phyloP scores from a whole-genome alignment of 2,888 invertebrate species.

The Adelphocoris suturalis region DNA sequence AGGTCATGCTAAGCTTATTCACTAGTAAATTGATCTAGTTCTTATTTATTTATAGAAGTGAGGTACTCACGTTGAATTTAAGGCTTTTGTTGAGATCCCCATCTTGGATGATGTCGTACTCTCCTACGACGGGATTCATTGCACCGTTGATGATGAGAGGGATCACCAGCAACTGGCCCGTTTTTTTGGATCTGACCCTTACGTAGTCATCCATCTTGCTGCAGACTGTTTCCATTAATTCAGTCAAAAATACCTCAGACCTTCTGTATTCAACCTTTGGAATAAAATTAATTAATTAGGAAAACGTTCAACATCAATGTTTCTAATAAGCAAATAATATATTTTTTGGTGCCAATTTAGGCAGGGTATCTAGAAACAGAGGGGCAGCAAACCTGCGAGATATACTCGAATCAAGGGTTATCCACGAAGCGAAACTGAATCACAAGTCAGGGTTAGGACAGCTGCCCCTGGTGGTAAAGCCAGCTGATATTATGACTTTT shows the following conservation, averaged over 20 bases:
- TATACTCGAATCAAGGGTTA: too few relatives aligned
- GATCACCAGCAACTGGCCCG: slow-evolving; percentile 86
- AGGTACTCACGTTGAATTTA: slow-evolving; percentile 82
- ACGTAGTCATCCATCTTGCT: slow-evolving; percentile 93
- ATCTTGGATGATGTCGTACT: slow-evolving; percentile 91
- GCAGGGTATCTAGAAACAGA: too few relatives aligned
- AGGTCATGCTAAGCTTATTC: too few relatives aligned
- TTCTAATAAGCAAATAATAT: neutral
- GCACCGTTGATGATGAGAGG: slow-evolving; percentile 84
- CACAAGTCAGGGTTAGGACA: too few relatives aligned
- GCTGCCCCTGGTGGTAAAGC: too few relatives aligned
- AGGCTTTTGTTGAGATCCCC: slow-evolving; percentile 92
- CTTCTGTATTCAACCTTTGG: slow-evolving; percentile 73
- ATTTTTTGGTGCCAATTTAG: neutral
- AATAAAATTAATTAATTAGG: neutral
- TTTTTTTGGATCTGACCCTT: slow-evolving; percentile 87
- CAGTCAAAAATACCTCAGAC: slow-evolving; percentile 91
- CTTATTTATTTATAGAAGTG: too few relatives aligned
- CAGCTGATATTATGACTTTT: too few relatives aligned
- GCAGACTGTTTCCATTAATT: slow-evolving; percentile 91
- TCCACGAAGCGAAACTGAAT: too few relatives aligned
- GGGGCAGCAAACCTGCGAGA: too few relatives aligned
- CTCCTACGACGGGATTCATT: slow-evolving; percentile 87
- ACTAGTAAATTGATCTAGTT: too few relatives aligned
- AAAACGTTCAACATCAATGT: neutral